Base-by-base conservation (phyloP, 2,113 vertebrate genomes). In the Entomyzon cyanotis region DNA sequence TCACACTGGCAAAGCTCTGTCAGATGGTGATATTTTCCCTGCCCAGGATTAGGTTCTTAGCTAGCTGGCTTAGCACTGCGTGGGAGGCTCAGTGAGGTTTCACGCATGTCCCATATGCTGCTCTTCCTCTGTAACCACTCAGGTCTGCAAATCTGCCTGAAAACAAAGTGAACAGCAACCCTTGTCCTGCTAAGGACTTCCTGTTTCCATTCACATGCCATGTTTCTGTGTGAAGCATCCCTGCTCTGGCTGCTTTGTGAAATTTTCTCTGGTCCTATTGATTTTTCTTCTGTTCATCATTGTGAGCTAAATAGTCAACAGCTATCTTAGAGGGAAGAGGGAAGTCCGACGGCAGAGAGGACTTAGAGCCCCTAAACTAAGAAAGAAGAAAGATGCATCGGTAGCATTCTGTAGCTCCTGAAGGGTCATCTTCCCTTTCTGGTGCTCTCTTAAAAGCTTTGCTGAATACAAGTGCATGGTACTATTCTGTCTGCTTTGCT, bases 131-230 rank as follows among this genome's bases (percentile, higher is more conserved):
- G 46, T 77, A 70, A 83, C 16, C 39, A 90, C 79, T 69, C 35
- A 83, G 78, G 63, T 87, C 89, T 94, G 49, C 41, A 82, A 85
- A 84, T 81, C 49, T 63, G 59, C 33, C 39, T 67, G 82, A 70
- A 94, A 91, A 65, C 62, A 50, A 94, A 92, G 42, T 74, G 83
- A 96, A 76, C 87, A 95, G 78, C 62, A 69, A 8, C 49, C 12
- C 46, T 46, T 85, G 75, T 47, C 70, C 79, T 90, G 55, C 59
- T 69, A 41, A 85, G 49, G 39, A 42, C 53, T 59, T 58, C 56
- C 50, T 79, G 5, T 47, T 79, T 79, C 70, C 55, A 55, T 55
- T 73, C 70, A 67, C 67, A 47, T 83, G 27, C 6, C n/a, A 5
- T 3, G 21, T 33, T 83, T 62, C 83, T 17, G 2, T 14, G 16